phyloP scores from a whole-genome alignment of 1,140 invertebrate genomes.

The Drosophila willistoni region DNA sequence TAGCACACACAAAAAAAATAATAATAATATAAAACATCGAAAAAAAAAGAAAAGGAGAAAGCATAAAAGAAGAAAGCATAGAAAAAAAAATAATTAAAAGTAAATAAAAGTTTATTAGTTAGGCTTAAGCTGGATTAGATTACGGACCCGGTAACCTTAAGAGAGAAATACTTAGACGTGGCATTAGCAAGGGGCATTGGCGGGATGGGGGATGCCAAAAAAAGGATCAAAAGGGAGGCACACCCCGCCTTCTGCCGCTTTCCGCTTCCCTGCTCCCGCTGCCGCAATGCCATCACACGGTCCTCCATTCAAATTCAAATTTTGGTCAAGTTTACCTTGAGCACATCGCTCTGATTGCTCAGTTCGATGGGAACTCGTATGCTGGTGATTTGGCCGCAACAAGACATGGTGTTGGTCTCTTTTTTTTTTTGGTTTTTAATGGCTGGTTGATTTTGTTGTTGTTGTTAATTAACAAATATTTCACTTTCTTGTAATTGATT shows the following conservation, averaged over 20 bases:
- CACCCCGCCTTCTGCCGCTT: too few relatives aligned
- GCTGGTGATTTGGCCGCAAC: conserved; percentile 86
- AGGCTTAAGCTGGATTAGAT: conserved; percentile 45
- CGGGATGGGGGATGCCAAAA: not conserved
- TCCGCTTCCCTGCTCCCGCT: not conserved
- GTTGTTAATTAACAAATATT: conserved; percentile 10
- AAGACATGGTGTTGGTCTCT: conserved; percentile 84
- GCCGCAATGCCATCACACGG: not conserved
- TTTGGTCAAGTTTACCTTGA: conserved; percentile 87
- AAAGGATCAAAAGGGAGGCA: too few relatives aligned
- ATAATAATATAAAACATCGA: conserved; percentile 21
- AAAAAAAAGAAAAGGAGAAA: conserved; percentile 26
- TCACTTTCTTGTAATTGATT: conserved; percentile 44
- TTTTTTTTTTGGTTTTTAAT: conserved; percentile 1
- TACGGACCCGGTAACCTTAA: not conserved
- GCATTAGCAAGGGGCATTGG: not conserved
- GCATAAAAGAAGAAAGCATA: conserved; percentile 47
- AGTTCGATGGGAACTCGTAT: conserved; percentile 90
- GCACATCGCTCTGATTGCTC: conserved; percentile 89
- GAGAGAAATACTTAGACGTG: not conserved
- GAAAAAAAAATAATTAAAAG: conserved; percentile 21
- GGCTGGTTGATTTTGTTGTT: conserved; percentile 9
- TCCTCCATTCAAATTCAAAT: too few relatives aligned
- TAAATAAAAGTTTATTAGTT: conserved; percentile 61
- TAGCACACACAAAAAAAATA: conserved; percentile 21